Base-by-base conservation (phyloP, 2,888 invertebrate species). In the Notodonta ziczac region DNA sequence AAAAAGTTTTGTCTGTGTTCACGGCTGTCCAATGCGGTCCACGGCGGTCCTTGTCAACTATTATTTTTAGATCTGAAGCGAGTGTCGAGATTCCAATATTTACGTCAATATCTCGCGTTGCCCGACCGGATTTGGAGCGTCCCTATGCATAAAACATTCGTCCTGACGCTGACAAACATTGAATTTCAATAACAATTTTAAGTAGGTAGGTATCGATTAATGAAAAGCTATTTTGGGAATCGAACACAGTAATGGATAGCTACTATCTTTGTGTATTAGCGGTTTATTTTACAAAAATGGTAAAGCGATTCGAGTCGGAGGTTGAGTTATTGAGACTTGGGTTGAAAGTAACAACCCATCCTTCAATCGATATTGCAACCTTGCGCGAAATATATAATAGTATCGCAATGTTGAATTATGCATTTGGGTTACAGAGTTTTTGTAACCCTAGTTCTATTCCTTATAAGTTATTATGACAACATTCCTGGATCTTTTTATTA, bases 1-100 rank as follows among this genome's bases (percentile, higher is more conserved):
- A 24, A 24, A 24, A 24, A 24, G 24, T 24, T 24, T 24, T 2
- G 24, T 24, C 24, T 24, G 24, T 24, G 24, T 58, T 73, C 76
- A 78, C 74, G 73, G 70, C 78, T 78, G 77, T 73, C 78, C 76
- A 73, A 65, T 67, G 72, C n/a, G n/a, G n/a, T n/a, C n/a, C n/a
- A n/a, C n/a, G n/a, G n/a, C n/a, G 72, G 70, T 78, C 80, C 78
- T 76, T 78, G 81, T 77, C 82, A 72, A 80, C 79, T 80, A 86
- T 89, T 91, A 91, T 90, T 91, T 91, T 90, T 90, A 90, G 90
- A 87, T 83, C 80, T 63, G 73, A 72, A 63, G 50, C 59, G 35
- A 62, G 48, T 50, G 50, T 57, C 59, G 63, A 56, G 57, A 60
- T 62, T 62, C 63, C 57, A 62, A 67, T 77, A 76, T 80, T 77